Base-by-base conservation (phyloP, 1,140 invertebrate species). In the Bombus terrestris region DNA sequence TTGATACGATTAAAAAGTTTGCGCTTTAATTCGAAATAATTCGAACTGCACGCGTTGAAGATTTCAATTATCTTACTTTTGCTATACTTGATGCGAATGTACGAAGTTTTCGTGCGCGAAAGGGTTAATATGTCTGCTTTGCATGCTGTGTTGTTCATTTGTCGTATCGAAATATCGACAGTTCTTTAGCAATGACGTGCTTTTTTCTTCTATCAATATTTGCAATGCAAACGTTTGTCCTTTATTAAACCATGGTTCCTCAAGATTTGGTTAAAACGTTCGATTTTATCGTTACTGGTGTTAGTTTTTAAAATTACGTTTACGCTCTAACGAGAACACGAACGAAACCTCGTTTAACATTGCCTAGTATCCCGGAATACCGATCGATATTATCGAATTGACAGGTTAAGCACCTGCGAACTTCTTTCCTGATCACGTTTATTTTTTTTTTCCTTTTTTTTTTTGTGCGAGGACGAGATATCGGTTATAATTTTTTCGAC, bases 141-240 rank as follows among this genome's bases (percentile, higher is more conserved):
- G 79, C 79, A 73, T 73, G 79, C 12, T 62, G 2, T 53, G 37
- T 39, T 62, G 53, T 43, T 73, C 28, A 3, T 81, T 6, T 41
- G 28, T 22, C 25, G 3, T 37, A 10, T 35, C 13, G 43, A 32
- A 18, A 9, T 12, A 47, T 35, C 13, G 9, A n/a, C 8, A 2
- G 18, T 71, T 47, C 3, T 22, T 28, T 35, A 35, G 25, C 10
- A 15, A 32, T 12, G 47, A 22, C 18, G 6, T 53, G 47, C 47
- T 25, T 4, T 13, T 22, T 13, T 10, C 25, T 28, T 43, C 47
- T 74, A 2, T 75, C 4, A 1, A 13, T 25, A 35, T 10, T 32
- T 53, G 22, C 3, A 47, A 32, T 8, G 73, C 15, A 13, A 35
- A 39, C 35, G 3, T 15, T n/a, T 35, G 9, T 47, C 1, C 1